phyloP scores from a whole-genome alignment of 1,140 invertebrate species.

The Tetragnatha versicolor region DNA sequence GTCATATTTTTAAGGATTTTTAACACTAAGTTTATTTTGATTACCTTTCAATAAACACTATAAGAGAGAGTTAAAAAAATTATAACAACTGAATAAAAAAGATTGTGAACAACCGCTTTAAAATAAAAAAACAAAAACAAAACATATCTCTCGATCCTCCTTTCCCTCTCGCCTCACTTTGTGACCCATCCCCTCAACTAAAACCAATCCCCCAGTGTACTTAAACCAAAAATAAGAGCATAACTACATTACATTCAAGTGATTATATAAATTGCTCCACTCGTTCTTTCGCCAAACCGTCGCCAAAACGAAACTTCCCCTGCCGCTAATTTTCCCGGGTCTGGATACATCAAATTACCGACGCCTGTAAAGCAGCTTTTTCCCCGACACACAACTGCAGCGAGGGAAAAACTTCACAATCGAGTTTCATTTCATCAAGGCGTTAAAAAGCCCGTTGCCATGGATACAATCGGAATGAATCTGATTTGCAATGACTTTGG shows the following conservation, averaged over 20 bases:
- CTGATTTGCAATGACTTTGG: conserved; percentile 42
- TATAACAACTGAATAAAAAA: too few relatives aligned
- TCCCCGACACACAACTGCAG: not conserved
- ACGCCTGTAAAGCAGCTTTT: not conserved
- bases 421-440: conserved; percentile 5
- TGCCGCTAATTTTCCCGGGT: conserved; percentile 14
- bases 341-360: conserved; percentile 20
- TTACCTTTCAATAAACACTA: too few relatives aligned
- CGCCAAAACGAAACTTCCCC: conserved; percentile 8
- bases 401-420: conserved; percentile 32
- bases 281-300: not conserved
- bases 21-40: too few relatives aligned
- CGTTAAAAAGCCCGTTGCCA: conserved; percentile 35
- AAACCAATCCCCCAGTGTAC: not conserved
- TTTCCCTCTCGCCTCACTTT: not conserved
- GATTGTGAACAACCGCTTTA: too few relatives aligned
- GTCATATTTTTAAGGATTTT: too few relatives aligned
- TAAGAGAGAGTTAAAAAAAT: too few relatives aligned
- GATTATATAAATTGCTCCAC: conserved; percentile 28
- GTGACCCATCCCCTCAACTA: not conserved
- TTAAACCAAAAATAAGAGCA: not conserved
- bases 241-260: conserved; percentile 23
- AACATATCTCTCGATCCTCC: too few relatives aligned
- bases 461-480: conserved; percentile 31
- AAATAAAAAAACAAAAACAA: too few relatives aligned